A percentile compares a stretch with the other conserved stretches of the same genome.
phyloP scores from a whole-genome alignment of 2,113 vertebrate species.

The Phaethornis superciliosus region DNA sequence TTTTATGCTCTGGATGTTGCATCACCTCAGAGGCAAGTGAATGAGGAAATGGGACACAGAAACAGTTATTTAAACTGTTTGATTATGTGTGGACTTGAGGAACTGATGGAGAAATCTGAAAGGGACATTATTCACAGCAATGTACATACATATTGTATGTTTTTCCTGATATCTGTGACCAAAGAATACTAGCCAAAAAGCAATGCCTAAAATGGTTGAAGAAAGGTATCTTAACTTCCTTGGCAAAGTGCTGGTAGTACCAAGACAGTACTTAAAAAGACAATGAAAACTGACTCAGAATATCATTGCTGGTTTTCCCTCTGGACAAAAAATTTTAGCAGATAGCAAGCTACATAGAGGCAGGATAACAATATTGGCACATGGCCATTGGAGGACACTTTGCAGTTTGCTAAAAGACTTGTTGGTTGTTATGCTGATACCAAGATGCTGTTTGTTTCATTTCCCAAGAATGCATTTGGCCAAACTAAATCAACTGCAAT shows the following conservation, averaged over 20 bases:
- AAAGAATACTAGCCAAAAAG: not conserved
- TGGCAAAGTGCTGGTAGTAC: not conserved
- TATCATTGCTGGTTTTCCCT: constrained; percentile 32
- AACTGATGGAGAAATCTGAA: not conserved
- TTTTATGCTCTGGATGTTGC: not conserved
- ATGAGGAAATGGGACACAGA: not conserved
- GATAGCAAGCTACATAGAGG: constrained; percentile 14
- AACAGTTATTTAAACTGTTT: not conserved
- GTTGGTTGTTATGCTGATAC: not conserved
- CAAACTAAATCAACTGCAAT: constrained; percentile 44
- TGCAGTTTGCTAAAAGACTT: constrained; percentile 23
- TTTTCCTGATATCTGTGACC: not conserved
- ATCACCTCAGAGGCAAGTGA: not conserved
- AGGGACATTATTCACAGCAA: not conserved
- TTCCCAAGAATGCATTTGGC: constrained; percentile 38
- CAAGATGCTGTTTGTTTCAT: constrained; percentile 4
- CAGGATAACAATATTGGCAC: not conserved
- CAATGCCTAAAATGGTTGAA: not conserved
- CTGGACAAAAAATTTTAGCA: constrained; percentile 31
- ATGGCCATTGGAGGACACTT: not conserved
- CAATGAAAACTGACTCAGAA: constrained; percentile 43
- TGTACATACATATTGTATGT: not conserved
- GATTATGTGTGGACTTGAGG: not conserved
- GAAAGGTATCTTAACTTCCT: not conserved
- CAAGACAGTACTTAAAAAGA: not conserved